These are phyloP conservation scores for Siniperca scherzeri DNA, from an alignment of 2,797 vertebrate species.

Conservation along the genomic window DNA sequence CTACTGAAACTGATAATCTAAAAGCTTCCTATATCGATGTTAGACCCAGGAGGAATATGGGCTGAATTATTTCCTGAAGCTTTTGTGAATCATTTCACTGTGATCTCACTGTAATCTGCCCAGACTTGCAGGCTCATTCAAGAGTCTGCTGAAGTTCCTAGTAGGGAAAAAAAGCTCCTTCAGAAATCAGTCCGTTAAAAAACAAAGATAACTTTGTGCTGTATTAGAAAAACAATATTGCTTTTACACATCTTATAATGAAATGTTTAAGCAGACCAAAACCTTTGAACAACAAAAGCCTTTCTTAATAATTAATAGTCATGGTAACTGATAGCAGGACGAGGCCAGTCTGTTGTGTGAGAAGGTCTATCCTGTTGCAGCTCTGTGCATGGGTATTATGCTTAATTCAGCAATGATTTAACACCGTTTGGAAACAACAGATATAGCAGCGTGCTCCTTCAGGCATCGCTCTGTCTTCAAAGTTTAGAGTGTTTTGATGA, in stretches of 20 bases:
- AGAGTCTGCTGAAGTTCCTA: background rate
- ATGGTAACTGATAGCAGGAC: constrained; percentile 60
- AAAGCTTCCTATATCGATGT: constrained; percentile 17
- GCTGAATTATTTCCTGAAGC: constrained; percentile 16
- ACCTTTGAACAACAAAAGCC: constrained; percentile 24
- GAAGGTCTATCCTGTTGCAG: constrained; percentile 67
- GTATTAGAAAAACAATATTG: constrained; percentile 4
- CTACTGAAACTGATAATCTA: background rate
- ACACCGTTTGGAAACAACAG: constrained; percentile 35
- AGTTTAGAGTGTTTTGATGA: constrained; percentile 10
- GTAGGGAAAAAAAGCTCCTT: background rate
- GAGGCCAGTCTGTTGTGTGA: constrained; percentile 60
- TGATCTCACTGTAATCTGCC: background rate
- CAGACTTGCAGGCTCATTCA: constrained; percentile 5
- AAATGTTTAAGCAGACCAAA: constrained; percentile 57
- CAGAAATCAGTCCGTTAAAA: background rate
- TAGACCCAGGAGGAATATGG: constrained; percentile 5
- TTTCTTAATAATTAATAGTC: constrained; percentile 74
- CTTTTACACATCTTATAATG: constrained; percentile 34
- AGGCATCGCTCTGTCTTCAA: background rate
- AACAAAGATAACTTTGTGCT: background rate
- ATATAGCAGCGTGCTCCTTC: background rate
- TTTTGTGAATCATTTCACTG: constrained; percentile 14
- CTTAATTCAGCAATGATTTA: constrained; percentile 69
- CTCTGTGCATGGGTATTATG: constrained; percentile 39